Conservation (phyloP, 1,140 invertebrate genomes). For the Sinella curviseta region DNA sequence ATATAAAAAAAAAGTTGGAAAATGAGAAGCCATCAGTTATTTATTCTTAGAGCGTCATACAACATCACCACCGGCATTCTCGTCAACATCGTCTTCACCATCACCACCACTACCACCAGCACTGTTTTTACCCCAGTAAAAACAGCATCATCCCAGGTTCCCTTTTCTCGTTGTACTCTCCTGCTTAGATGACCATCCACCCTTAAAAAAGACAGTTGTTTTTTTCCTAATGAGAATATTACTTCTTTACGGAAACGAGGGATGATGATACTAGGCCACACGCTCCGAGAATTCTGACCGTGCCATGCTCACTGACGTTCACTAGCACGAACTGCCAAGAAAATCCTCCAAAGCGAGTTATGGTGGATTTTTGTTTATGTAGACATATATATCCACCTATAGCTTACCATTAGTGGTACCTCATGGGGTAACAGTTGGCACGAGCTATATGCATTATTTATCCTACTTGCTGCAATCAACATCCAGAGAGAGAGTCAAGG, state of each 20-base stretch:
- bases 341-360: no score
- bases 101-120: not conserved
- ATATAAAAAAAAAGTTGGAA: constrained; percentile 14
- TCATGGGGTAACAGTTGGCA: constrained; percentile 13
- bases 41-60: constrained; percentile 6
- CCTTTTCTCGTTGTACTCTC: not conserved
- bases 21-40: constrained; percentile 17
- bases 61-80: not conserved
- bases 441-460: not conserved
- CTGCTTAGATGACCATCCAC: not conserved
- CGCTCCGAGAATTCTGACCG: not conserved
- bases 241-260: not conserved
- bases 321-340: not conserved
- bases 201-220: constrained; percentile 1
- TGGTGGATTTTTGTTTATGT: not conserved
- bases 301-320: not conserved
- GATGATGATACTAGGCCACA: not conserved
- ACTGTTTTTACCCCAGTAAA: not conserved
- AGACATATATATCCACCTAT: not conserved
- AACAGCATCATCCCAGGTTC: no score
- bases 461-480: no score
- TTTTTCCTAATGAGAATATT: not conserved
- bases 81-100: not conserved
- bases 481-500: no score
- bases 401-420: no score